A percentile compares a stretch with the other conserved stretches of the same genome.
These are phyloP conservation scores for Cerceris rybyensis DNA, from an alignment of 2,888 invertebrate genomes.

Conservation along the genomic window DNA sequence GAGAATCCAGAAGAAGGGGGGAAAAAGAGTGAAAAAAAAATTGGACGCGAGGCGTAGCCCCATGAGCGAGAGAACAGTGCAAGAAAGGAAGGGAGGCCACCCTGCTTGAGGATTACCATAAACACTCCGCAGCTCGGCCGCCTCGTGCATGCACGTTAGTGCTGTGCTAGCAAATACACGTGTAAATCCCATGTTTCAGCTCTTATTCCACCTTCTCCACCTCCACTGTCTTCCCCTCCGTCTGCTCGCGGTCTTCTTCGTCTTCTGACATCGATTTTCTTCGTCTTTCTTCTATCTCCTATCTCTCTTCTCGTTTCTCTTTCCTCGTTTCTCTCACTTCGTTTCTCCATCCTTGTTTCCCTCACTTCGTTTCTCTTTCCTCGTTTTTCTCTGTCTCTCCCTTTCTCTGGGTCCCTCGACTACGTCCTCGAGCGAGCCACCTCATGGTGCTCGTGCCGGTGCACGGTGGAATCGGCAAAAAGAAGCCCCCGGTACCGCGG, in stretches of 20 bases:
- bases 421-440: conserved; percentile 33
- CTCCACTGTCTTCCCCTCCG: conserved; percentile 23
- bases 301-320: too few relatives aligned
- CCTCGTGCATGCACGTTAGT: conserved; percentile 67
- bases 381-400: conserved; percentile 12
- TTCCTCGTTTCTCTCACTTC: conserved; percentile 5
- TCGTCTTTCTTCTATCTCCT: conserved; percentile 1
- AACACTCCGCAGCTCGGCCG: conserved; percentile 69
- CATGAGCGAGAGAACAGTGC: conserved; percentile 56
- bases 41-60: conserved; percentile 45
- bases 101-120: conserved; percentile 75
- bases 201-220: conserved; percentile 69
- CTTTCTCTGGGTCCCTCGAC: conserved; percentile 35
- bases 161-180: conserved; percentile 71
- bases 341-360: conserved; percentile 11
- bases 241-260: background rate
- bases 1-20: background rate
- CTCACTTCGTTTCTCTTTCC: conserved; percentile 24
- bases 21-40: background rate
- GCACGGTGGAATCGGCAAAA: conserved; percentile 65
- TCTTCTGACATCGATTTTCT: background rate
- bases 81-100: conserved; percentile 70
- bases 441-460: conserved; percentile 39
- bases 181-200: conserved; percentile 76
- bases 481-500: conserved; percentile 56